Evolutionary conservation across 2,888 invertebrate genomes (phyloP).

Genomic region (Muscina levida): DNA sequence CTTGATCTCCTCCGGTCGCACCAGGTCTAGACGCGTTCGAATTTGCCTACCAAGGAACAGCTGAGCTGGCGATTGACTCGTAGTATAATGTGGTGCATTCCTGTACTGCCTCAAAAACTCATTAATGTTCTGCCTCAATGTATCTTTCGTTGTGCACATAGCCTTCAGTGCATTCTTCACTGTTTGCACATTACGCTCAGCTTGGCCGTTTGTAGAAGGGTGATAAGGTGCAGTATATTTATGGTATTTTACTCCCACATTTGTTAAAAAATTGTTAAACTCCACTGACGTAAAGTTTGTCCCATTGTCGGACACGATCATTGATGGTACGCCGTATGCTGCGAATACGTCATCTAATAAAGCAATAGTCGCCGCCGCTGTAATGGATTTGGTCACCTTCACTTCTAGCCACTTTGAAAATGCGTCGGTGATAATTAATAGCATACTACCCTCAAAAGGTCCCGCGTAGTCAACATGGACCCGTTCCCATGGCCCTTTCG

Average conservation of each 20-base stretch:
- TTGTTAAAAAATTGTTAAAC: conserved; percentile 25
- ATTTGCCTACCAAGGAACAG: conserved; percentile 51
- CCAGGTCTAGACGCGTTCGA: conserved; percentile 31
- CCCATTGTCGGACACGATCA: conserved; percentile 68
- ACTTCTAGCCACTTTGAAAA: conserved; percentile 78
- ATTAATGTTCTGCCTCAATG: conserved; percentile 69
- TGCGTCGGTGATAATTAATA: conserved; percentile 73
- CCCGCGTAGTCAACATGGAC: conserved; percentile 79
- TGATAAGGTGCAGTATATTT: conserved; percentile 64
- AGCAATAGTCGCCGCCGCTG: conserved; percentile 47
- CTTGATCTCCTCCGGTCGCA: conserved; percentile 3
- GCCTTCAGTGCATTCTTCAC: conserved; percentile 46
- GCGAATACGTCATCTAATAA: conserved; percentile 67
- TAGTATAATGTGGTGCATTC: conserved; percentile 48
- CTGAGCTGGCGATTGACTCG: conserved; percentile 52
- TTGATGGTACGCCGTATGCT: conserved; percentile 67
- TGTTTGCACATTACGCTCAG: conserved; percentile 47
- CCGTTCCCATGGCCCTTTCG: conserved; percentile 68
- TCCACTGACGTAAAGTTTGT: conserved; percentile 32
- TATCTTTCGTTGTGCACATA: conserved; percentile 45
- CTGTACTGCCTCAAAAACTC: conserved; percentile 50
- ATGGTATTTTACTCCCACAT: conserved; percentile 52
- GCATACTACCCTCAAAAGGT: conserved; percentile 71
- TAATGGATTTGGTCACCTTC: conserved; percentile 65
- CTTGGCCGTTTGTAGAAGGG: conserved; percentile 53